phyloP scores from a whole-genome alignment of 1,140 invertebrate species.

The Solen grandis region DNA sequence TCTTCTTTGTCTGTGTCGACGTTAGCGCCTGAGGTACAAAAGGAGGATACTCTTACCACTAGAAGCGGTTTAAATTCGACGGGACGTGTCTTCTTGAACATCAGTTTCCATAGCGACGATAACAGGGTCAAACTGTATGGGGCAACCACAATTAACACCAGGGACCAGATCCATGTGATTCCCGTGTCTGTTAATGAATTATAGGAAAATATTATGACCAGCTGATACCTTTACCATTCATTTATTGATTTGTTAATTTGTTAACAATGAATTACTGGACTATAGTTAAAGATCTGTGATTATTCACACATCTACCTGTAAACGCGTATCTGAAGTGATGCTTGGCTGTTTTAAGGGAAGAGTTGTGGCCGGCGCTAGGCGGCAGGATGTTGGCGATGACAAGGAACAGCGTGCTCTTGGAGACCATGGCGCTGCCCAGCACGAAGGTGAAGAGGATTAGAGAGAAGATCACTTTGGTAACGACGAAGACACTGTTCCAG shows the following conservation, averaged over 20 bases:
- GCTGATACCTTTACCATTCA: background rate
- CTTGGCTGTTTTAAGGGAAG: conserved; percentile 27
- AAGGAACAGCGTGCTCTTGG: conserved; percentile 44
- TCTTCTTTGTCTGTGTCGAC: too few species aligned
- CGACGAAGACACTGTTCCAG: conserved; percentile 34
- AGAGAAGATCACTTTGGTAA: conserved; percentile 39
- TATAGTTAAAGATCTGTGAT: background rate
- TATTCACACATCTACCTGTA: too few species aligned
- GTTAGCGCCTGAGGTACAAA: too few species aligned
- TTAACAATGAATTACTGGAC: background rate
- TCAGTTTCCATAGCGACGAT: conserved; percentile 14
- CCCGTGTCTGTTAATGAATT: conserved; percentile 19
- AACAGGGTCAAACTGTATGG: conserved; percentile 37
- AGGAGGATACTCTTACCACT: conserved; percentile 44
- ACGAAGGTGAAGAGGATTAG: conserved; percentile 41
- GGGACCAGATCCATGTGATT: conserved; percentile 34
- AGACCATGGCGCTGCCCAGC: conserved; percentile 29
- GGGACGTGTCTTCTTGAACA: conserved; percentile 40
- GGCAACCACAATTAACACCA: conserved; percentile 26
- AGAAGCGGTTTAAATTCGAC: conserved; percentile 18
- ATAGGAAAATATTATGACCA: background rate
- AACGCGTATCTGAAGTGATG: conserved; percentile 22
- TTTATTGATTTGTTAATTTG: background rate
- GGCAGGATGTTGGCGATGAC: conserved; percentile 46
- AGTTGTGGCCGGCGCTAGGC: conserved; percentile 29